phyloP scores from a whole-genome alignment of 2,113 vertebrate genomes.

The Nycticebus coucang region DNA sequence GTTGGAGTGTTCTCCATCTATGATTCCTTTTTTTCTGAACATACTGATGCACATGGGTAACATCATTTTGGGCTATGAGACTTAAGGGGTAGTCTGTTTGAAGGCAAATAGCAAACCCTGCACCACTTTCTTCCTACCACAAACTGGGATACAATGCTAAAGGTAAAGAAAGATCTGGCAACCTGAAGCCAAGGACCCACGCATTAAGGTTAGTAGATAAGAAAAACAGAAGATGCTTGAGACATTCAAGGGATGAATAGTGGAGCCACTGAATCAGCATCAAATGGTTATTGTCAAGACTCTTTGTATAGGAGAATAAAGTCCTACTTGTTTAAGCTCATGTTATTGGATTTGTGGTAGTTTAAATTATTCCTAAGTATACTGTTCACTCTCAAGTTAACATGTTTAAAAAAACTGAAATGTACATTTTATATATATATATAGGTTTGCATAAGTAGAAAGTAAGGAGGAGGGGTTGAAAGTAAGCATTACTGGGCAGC shows the following conservation, averaged over 20 bases:
- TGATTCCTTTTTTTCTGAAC: background rate
- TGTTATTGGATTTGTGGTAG: background rate
- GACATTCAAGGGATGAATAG: accelerated
- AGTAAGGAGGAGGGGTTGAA: background rate
- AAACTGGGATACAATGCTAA: background rate
- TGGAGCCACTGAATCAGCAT: background rate
- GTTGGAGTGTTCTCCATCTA: accelerated
- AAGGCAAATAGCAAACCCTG: background rate
- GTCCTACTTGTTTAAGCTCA: background rate
- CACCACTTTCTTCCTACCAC: background rate
- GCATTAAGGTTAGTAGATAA: background rate
- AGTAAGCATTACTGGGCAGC: background rate
- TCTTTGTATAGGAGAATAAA: background rate
- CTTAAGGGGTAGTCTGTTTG: background rate
- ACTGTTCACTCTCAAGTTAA: background rate
- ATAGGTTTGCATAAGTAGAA: background rate
- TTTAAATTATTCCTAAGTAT: background rate
- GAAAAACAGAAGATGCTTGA: background rate
- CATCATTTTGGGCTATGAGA: background rate
- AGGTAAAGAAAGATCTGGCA: background rate
- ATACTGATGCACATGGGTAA: background rate
- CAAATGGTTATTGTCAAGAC: background rate
- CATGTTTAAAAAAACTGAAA: background rate
- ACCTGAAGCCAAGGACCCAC: background rate
- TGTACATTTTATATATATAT: background rate